Percentiles rank a stretch among this genome's conserved stretches.
Evolutionary conservation across 2,113 vertebrate genomes (phyloP).

Genomic region (Sceloporus tristichus): DNA sequence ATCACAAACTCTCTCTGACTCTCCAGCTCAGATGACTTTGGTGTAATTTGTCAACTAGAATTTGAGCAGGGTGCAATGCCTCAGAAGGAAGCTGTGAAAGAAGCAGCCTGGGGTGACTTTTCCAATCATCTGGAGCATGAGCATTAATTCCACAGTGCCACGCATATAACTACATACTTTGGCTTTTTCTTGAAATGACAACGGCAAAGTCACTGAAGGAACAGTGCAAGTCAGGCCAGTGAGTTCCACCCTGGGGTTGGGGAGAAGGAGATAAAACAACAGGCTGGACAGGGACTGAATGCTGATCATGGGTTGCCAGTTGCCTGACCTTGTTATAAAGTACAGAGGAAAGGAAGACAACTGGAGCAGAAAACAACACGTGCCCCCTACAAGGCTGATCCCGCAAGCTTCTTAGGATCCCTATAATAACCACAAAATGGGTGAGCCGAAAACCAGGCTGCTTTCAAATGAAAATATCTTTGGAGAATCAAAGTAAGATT

Average conservation of each 20-base stretch:
- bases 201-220: background rate
- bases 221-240: background rate
- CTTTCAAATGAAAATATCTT: slow-evolving; percentile 57
- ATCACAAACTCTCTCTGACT: background rate
- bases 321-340: background rate
- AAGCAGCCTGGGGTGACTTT: background rate
- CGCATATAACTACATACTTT: slow-evolving; percentile 28
- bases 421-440: background rate
- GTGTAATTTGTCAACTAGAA: background rate
- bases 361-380: accelerated
- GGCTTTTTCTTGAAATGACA: slow-evolving; percentile 12
- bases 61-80: background rate
- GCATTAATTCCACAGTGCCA: background rate
- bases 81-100: slow-evolving; percentile 13
- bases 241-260: background rate
- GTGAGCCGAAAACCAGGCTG: slow-evolving; percentile 41
- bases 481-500: slow-evolving; percentile 52
- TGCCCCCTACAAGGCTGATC: accelerated
- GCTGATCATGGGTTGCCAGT: background rate
- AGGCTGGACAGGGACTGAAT: background rate
- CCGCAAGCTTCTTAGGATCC: background rate
- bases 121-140: slow-evolving; percentile 6
- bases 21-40: background rate
- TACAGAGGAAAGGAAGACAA: background rate
- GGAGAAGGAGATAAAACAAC: too few relatives aligned